Conservation (phyloP, 1,140 invertebrate genomes). For the Scaptomyza pallida region DNA sequence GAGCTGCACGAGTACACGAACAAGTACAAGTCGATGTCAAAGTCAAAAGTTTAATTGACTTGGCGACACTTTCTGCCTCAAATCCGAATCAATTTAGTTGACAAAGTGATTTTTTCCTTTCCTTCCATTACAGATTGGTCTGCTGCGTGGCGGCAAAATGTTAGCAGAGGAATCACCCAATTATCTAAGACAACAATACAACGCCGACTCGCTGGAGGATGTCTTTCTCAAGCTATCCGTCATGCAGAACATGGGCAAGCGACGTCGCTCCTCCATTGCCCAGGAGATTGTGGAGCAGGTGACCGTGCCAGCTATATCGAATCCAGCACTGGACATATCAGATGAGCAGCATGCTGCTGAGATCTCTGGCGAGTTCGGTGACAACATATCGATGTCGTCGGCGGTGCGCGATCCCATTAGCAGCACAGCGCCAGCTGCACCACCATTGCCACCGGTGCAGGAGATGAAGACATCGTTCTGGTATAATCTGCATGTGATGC, state of each 20-base stretch:
- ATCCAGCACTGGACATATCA: slow-evolving; percentile 86
- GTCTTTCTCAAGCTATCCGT: slow-evolving; percentile 96
- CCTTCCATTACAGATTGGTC: slow-evolving; percentile 88
- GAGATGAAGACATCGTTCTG: slow-evolving; percentile 84
- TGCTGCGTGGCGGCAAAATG: slow-evolving; percentile 96
- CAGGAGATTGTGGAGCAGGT: slow-evolving; percentile 89
- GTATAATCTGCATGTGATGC: slow-evolving; percentile 88
- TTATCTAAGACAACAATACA: slow-evolving; percentile 90
- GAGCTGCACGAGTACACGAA: slow-evolving; percentile 6
- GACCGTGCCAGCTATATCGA: slow-evolving; percentile 86
- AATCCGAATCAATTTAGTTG: slow-evolving; percentile 54
- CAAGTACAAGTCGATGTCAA: slow-evolving; percentile 10
- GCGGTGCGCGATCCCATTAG: slow-evolving; percentile 86
- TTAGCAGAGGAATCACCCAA: slow-evolving; percentile 95
- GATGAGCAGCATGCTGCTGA: slow-evolving; percentile 89
- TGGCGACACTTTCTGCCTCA: slow-evolving; percentile 53
- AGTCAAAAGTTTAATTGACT: slow-evolving; percentile 75
- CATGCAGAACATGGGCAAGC: slow-evolving; percentile 91
- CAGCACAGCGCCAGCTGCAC: slow-evolving; percentile 85
- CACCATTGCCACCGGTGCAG: slow-evolving; percentile 87
- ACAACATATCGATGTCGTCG: slow-evolving; percentile 91
- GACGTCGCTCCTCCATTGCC: slow-evolving; percentile 90
- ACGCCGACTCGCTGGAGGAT: slow-evolving; percentile 92
- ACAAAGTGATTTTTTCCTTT: slow-evolving; percentile 5
- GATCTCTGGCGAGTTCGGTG: slow-evolving; percentile 93